Evolutionary conservation across 2,888 invertebrate species (phyloP).

Genomic region (Caradrina kadenii): DNA sequence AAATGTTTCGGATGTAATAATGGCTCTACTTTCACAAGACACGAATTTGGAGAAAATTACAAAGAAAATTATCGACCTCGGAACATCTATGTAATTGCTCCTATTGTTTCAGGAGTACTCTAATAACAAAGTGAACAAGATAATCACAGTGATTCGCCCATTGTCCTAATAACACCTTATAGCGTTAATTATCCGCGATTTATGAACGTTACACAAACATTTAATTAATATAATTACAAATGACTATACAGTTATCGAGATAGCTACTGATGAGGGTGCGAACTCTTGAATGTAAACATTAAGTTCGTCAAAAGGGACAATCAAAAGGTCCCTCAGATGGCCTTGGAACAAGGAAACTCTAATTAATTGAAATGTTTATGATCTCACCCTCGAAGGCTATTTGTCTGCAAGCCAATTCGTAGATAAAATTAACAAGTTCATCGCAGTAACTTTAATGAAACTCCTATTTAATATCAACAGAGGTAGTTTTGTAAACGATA

Average conservation of each 20-base stretch:
- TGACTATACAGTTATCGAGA: conserved; percentile 62
- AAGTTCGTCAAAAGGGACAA: conserved; percentile 78
- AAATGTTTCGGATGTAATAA: conserved; percentile 27
- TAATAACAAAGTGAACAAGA: conserved; percentile 69
- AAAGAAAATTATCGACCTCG: conserved; percentile 50
- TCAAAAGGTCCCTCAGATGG: conserved; percentile 72
- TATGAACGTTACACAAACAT: conserved; percentile 61
- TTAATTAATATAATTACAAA: conserved; percentile 70
- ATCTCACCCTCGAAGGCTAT: conserved; percentile 68
- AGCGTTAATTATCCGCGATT: conserved; percentile 63
- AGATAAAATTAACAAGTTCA: conserved; percentile 60
- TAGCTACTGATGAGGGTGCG: conserved; percentile 69
- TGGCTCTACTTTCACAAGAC: conserved; percentile 4
- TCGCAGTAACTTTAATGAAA: conserved; percentile 33
- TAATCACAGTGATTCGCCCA: conserved; percentile 62
- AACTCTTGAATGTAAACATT: conserved; percentile 77
- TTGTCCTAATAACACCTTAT: conserved; percentile 57
- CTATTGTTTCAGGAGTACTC: conserved; percentile 64
- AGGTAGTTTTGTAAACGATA: conserved; percentile 30
- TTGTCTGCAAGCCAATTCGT: conserved; percentile 63
- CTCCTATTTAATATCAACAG: conserved; percentile 37
- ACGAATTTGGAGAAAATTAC: conserved; percentile 42
- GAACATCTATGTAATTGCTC: conserved; percentile 64
- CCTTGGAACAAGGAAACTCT: conserved; percentile 71
- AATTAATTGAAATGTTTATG: conserved; percentile 83